Evolutionary conservation across 2,113 vertebrate genomes (phyloP).

Genomic region (Benitochromis conjunctus): DNA sequence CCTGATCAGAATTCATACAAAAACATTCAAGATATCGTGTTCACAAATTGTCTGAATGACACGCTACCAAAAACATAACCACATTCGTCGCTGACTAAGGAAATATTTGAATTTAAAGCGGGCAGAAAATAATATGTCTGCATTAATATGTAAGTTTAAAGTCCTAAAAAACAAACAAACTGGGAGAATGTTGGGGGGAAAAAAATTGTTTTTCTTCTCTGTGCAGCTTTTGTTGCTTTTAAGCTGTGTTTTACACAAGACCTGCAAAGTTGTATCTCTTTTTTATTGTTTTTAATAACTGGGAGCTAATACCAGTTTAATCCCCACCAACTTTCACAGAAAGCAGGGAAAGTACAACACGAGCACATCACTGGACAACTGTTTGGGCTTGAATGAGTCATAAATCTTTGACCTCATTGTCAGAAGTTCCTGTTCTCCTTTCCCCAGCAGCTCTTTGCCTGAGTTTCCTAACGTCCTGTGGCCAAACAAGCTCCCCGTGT

Average conservation of each 20-base stretch:
- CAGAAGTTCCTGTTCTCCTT: background rate
- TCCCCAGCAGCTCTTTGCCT: background rate
- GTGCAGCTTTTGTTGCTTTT: background rate
- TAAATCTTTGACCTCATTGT: background rate
- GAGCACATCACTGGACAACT: background rate
- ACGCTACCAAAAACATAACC: background rate
- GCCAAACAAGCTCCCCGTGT: background rate
- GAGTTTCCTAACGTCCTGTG: background rate
- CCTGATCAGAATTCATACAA: background rate
- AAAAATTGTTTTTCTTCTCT: background rate
- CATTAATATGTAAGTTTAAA: background rate
- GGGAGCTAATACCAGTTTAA: background rate
- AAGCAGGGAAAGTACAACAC: background rate
- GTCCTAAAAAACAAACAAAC: background rate
- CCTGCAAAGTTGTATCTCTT: background rate
- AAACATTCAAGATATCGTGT: background rate
- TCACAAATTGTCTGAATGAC: background rate
- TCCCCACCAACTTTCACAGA: background rate
- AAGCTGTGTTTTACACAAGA: background rate
- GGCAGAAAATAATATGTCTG: background rate
- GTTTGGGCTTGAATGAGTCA: background rate
- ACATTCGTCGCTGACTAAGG: rapidly evolving
- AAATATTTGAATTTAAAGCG: rapidly evolving
- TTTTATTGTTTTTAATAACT: background rate
- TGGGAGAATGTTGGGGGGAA: background rate